Evolutionary conservation across 2,797 vertebrate species (phyloP).

Genomic region (Halcyon chelicuti): DNA sequence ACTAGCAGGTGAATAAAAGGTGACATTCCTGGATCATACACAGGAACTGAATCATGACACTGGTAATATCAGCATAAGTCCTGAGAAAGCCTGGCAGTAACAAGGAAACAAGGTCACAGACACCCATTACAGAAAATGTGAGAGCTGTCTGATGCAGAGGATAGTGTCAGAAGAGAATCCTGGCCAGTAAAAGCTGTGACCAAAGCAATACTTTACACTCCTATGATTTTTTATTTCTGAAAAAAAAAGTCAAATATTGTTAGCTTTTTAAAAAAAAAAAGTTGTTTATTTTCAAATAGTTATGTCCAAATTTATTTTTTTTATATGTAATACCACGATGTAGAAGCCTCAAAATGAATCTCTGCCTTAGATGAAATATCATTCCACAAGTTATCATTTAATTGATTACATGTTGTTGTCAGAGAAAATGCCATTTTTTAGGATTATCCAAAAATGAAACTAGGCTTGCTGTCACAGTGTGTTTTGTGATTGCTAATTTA

Average conservation of each 20-base stretch:
- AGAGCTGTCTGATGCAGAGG: not conserved
- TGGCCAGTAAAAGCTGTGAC: not conserved
- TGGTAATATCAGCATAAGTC: not conserved
- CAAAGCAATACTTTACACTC: not conserved
- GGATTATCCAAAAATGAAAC: not conserved
- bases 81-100: not conserved
- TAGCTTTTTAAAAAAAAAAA: not conserved
- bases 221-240: not conserved
- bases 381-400: not conserved
- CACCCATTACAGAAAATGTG: not conserved
- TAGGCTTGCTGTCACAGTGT: not conserved
- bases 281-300: not conserved
- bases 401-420: not conserved
- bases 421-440: slow-evolving; percentile 3
- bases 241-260: not conserved
- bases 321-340: not conserved
- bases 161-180: not conserved
- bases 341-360: not conserved
- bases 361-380: not conserved
- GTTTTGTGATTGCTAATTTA: not conserved
- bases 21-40: not conserved
- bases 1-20: not conserved
- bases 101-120: not conserved
- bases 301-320: not conserved
- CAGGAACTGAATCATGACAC: not conserved